These are phyloP conservation scores for Agrotis puta DNA, from an alignment of 2,888 invertebrate genomes.

Conservation along the genomic window DNA sequence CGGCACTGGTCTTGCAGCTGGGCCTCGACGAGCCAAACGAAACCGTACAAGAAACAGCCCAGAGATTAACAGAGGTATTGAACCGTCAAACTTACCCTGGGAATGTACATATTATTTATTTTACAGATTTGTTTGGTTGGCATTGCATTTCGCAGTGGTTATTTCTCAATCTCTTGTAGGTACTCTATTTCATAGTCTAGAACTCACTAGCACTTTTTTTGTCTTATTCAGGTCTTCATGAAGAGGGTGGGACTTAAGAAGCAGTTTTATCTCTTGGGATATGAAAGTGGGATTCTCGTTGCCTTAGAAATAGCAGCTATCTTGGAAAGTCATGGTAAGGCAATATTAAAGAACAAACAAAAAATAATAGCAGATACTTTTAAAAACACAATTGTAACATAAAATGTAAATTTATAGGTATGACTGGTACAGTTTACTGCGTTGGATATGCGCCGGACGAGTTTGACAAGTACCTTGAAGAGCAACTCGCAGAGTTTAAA, in stretches of 20 bases:
- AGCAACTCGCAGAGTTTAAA: constrained; percentile 65
- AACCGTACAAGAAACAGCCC: constrained; percentile 70
- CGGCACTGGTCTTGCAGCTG: constrained; percentile 73
- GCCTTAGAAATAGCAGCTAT: constrained; percentile 78
- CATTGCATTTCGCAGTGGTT: not conserved
- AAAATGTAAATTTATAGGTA: constrained; percentile 61
- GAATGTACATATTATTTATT: not conserved
- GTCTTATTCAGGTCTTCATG: constrained; percentile 66
- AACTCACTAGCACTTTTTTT: not conserved
- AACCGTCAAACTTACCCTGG: not conserved
- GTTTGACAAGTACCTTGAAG: constrained; percentile 65
- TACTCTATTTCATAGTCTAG: not conserved
- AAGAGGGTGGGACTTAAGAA: constrained; percentile 64
- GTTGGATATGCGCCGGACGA: constrained; percentile 76
- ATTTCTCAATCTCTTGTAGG: not conserved
- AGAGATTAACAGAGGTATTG: constrained; percentile 71
- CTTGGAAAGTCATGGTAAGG: constrained; percentile 76
- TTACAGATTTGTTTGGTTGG: not conserved
- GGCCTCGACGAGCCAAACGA: constrained; percentile 72
- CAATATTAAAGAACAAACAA: not conserved
- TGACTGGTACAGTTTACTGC: constrained; percentile 78
- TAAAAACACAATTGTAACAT: not conserved
- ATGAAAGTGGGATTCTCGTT: constrained; percentile 75
- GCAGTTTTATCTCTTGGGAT: constrained; percentile 76
- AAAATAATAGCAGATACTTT: too few species aligned